Percentiles rank a stretch among this genome's conserved stretches.
Conservation (phyloP, 2,888 invertebrate genomes). For the Acronicta aceris region DNA sequence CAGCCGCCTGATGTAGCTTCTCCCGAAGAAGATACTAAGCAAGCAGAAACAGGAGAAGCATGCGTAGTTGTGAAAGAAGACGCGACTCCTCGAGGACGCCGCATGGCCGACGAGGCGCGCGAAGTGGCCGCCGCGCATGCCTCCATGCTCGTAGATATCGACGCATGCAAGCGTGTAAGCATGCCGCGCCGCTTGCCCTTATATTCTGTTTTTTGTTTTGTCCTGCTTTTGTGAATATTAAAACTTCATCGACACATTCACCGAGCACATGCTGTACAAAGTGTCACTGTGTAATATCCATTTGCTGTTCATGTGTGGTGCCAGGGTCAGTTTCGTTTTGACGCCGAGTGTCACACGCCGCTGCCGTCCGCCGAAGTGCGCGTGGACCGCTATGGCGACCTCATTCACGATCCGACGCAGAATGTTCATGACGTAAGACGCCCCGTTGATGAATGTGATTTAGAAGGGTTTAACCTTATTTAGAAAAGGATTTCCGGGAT, state of each 20-base stretch:
- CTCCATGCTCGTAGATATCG: slow-evolving; percentile 88
- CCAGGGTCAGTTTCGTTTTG: slow-evolving; percentile 97
- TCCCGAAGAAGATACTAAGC: slow-evolving; percentile 73
- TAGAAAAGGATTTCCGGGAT: slow-evolving; percentile 33
- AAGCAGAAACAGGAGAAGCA: slow-evolving; percentile 73
- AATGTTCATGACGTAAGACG: slow-evolving; percentile 90
- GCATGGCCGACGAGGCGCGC: slow-evolving; percentile 85
- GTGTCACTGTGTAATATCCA: slow-evolving; percentile 56
- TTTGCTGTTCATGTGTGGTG: slow-evolving; percentile 73
- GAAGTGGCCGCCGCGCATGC: slow-evolving; percentile 87
- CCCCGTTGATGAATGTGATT: slow-evolving; percentile 37
- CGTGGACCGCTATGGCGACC: slow-evolving; percentile 88
- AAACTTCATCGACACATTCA: slow-evolving; percentile 30
- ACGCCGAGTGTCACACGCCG: slow-evolving; percentile 94
- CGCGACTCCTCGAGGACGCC: slow-evolving; percentile 80
- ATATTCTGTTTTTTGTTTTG: slow-evolving; percentile 67
- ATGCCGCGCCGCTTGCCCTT: slow-evolving; percentile 87
- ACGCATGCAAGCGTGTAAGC: slow-evolving; percentile 93
- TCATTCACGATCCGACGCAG: slow-evolving; percentile 85
- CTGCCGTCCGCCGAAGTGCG: slow-evolving; percentile 93
- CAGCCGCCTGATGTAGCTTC: slow-evolving; percentile 70
- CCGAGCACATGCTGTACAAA: slow-evolving; percentile 50
- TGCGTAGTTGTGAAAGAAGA: slow-evolving; percentile 86
- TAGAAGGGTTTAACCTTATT: slow-evolving; percentile 40
- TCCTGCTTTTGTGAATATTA: slow-evolving; percentile 48